A percentile compares a stretch with the other conserved stretches of the same genome.
Conservation (phyloP, 2,113 vertebrate genomes). For the Agapornis roseicollis region DNA sequence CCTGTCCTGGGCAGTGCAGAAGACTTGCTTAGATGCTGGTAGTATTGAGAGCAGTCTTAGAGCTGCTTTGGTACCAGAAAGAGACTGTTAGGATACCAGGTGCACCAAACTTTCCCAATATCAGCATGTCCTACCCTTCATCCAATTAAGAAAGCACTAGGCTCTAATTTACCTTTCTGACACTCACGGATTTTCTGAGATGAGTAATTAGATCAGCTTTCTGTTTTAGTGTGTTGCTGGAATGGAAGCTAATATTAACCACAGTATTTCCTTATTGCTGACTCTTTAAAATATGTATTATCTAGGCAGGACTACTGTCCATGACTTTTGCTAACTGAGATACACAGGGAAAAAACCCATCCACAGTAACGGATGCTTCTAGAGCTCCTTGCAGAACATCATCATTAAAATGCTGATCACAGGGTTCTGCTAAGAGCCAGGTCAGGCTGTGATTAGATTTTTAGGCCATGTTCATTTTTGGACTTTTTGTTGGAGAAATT, state of each 20-base stretch:
- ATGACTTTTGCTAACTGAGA: not conserved
- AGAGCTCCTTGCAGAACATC: not conserved
- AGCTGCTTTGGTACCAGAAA: not conserved
- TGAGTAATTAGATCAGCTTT: not conserved
- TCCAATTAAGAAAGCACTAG: not conserved
- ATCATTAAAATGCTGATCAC: conserved; percentile 12
- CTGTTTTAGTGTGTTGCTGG: not conserved
- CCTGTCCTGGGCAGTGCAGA: not conserved
- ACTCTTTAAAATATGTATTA: not conserved
- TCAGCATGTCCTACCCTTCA: not conserved
- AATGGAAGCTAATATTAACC: not conserved
- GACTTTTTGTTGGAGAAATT: conserved; percentile 50
- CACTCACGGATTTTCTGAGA: not conserved
- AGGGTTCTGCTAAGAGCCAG: not conserved
- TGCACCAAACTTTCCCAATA: not conserved
- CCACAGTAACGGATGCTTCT: not conserved
- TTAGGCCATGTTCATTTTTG: not conserved
- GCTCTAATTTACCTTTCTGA: not conserved
- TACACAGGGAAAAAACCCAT: not conserved
- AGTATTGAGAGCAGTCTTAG: not conserved
- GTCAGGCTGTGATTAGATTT: conserved; percentile 12
- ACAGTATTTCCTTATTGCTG: not conserved
- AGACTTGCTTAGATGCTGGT: not conserved
- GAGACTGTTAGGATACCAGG: not conserved
- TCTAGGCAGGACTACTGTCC: not conserved